phyloP scores from a whole-genome alignment of 2,888 invertebrate species.

The Parapristionchus giblindavisi region DNA sequence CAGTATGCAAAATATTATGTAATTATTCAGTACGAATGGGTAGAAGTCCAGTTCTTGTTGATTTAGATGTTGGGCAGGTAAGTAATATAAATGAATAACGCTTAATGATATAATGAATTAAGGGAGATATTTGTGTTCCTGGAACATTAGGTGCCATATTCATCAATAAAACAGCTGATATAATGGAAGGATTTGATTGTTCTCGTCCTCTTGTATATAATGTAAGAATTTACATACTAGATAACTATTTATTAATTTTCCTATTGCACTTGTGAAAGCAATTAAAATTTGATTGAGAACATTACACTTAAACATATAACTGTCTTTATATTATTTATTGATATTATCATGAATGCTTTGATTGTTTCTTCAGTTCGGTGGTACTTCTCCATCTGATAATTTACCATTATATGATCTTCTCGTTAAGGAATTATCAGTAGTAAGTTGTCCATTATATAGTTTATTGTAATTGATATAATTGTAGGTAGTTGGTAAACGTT shows the following conservation, averaged over 20 bases:
- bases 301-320: no score
- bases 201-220: slow-evolving; percentile 83
- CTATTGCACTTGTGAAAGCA: no score
- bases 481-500: slow-evolving; percentile 21
- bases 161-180: slow-evolving; percentile 89
- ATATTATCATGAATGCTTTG: background rate
- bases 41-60: slow-evolving; percentile 84
- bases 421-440: slow-evolving; percentile 85
- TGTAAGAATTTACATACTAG: slow-evolving; percentile 42
- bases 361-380: slow-evolving; percentile 79
- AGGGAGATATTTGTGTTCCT: slow-evolving; percentile 64
- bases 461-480: background rate
- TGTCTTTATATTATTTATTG: no score
- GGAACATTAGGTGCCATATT: slow-evolving; percentile 72
- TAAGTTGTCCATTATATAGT: slow-evolving; percentile 66
- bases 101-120: slow-evolving; percentile 30
- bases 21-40: slow-evolving; percentile 92
- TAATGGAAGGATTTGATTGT: slow-evolving; percentile 93
- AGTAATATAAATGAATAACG: background rate
- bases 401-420: slow-evolving; percentile 84
- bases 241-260: background rate
- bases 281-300: no score
- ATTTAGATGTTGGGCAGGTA: slow-evolving; percentile 89
- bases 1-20: slow-evolving; percentile 84
- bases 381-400: slow-evolving; percentile 82